Base-by-base conservation (phyloP, 1,140 invertebrate species). In the Lasaia peninsularis region DNA sequence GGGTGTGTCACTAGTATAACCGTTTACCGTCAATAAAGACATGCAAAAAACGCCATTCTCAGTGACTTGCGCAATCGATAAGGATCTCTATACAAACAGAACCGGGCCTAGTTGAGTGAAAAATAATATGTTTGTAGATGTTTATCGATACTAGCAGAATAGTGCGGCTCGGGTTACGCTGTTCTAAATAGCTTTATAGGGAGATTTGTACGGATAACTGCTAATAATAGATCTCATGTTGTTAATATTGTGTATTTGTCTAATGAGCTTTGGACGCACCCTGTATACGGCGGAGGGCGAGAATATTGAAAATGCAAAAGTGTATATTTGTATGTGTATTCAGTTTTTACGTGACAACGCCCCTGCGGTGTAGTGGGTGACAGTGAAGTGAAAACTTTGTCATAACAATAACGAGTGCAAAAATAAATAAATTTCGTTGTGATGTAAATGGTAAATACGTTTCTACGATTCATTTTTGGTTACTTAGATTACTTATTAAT, bases 51-150 rank as follows among this genome's bases (percentile, higher is more conserved):
- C n/a, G 24, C 51, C 56, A 62, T 67, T 73, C 70, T 67, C 68
- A 67, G 65, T 71, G 65, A 65, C 62, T 56, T 52, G 70, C 71
- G 74, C 65, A 68, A 59, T 5, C 70, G 68, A 75, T 73, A 75
- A 57, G 12, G 10, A 73, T 75, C 62, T 51, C 32, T 21, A 55
- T 16, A n/a, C 44, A 49, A 63, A 40, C 40, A 48, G 55, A 53
- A 57, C 51, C 65, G 54, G 63, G 71, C 63, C 71, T 67, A 75
- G 77, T 80, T 73, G 69, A 76, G 71, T 83, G 80, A 80, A 83
- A 83, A 80, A 73, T 74, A 78, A 83, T 83, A 80, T 79, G 73
- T 83, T 83, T 79, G 63, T 73, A 72, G 80, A 83, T 83, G 50
- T 48, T 61, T 69, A 80, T 78, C 69, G 20, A 60, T 20, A 60